Base-by-base conservation (phyloP, 2,888 invertebrate genomes). In the Panzeria rudis region DNA sequence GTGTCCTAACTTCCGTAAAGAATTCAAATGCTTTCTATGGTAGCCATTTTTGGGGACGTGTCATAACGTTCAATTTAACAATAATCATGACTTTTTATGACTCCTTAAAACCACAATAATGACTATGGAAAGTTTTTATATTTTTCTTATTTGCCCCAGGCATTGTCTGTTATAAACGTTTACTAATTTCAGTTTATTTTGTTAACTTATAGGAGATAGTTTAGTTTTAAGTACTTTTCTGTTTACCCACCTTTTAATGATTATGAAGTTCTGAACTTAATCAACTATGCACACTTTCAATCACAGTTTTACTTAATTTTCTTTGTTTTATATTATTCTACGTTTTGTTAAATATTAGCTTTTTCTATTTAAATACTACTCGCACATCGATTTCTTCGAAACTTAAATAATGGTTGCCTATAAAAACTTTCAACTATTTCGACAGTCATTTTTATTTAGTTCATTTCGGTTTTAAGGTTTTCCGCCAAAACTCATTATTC, bases 351-450 rank as follows among this genome's bases (percentile, higher is more conserved):
- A 54, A 41, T 20, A 41, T 20, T n/a, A 29, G 0, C 6, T 50
- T 68, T 77, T 61, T 62, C 2, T n/a, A 13, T 72, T 62, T 32
- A 52, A 71, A 41, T 62, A 41, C 71, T 38, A 35, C 20, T 38
- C 38, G 9, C 38, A 38, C 38, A 47, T 59, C 47, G 50, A 77
- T 77, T 66, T 68, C 59, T 25, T 25, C 5, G 35, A 59, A 50
- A 59, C 29, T 17, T 9, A 47, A 32, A 23, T 47, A 68, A 56
- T 47, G 25, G 17, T 13, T 29, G 5, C 61, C 32, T 59, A 61
- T 25, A 41, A 68, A 61, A 68, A 61, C 52, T 68, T 52, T 5
- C 11, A 68, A 75, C 32, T 54, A 61, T 61, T 68, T 17, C 17
- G 66, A 17, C 20, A 38, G 66, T 29, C 38, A 11, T 35, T 54